phyloP scores from a whole-genome alignment of 1,140 invertebrate genomes.

The Apis dorsata region DNA sequence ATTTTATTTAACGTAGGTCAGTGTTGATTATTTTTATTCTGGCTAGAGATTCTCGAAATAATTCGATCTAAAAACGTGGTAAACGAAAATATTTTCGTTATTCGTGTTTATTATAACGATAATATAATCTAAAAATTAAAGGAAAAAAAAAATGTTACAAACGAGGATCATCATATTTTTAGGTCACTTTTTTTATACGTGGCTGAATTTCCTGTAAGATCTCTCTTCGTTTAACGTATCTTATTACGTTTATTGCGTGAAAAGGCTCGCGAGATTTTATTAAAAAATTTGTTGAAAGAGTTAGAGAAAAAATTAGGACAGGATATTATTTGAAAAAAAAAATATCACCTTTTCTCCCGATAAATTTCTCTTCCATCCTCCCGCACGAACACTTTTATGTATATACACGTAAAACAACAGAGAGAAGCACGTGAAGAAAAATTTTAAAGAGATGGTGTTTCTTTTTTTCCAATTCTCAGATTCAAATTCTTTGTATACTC shows the following conservation, averaged over 20 bases:
- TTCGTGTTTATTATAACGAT: too few species aligned
- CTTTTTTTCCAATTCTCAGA: constrained; percentile 76
- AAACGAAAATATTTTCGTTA: too few species aligned
- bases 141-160: neutral
- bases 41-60: too few species aligned
- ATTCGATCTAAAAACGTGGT: too few species aligned
- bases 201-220: neutral
- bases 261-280: neutral
- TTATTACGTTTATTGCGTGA: neutral
- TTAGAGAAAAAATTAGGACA: too few species aligned
- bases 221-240: too few species aligned
- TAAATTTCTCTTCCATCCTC: too few species aligned
- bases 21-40: too few species aligned
- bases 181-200: neutral
- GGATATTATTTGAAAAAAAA: neutral
- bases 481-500: constrained; percentile 96
- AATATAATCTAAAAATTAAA: neutral
- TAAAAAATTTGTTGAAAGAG: neutral
- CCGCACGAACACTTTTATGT: neutral
- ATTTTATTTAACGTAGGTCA: too few species aligned
- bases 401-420: neutral
- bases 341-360: too few species aligned
- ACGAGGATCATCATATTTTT: neutral
- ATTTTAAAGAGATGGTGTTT: neutral
- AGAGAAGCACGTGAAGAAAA: too few species aligned